A percentile compares a stretch with the other conserved stretches of the same genome.
These are phyloP conservation scores for Pterois miles DNA, from an alignment of 2,797 vertebrate genomes.

Conservation along the genomic window DNA sequence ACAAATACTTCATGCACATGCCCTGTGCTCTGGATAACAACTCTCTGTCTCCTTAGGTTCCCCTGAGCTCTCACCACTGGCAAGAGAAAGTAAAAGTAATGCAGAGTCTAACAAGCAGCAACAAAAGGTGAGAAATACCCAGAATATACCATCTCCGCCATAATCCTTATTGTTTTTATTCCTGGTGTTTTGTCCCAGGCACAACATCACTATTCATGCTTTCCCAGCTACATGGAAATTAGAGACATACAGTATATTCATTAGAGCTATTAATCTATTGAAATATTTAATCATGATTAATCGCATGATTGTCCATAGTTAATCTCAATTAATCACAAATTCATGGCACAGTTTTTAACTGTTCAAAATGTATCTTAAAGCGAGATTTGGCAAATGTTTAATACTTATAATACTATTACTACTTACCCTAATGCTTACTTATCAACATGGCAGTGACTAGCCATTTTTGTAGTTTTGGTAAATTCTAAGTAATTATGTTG, in stretches of 20 bases:
- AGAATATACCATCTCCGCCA: neutral
- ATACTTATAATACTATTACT: too few relatives aligned
- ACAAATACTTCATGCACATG: slow-evolving; percentile 3
- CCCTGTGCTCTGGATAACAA: slow-evolving; percentile 4
- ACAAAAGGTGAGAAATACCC: slow-evolving; percentile 66
- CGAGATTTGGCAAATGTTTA: too few relatives aligned
- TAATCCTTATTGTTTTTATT: neutral
- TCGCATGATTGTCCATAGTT: too few relatives aligned
- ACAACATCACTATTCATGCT: neutral
- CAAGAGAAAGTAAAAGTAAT: slow-evolving; percentile 16
- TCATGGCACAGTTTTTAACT: too few relatives aligned
- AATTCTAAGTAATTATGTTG: neutral
- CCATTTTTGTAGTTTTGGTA: neutral
- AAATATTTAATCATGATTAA: too few relatives aligned
- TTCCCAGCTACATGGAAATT: neutral
- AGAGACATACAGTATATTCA: neutral
- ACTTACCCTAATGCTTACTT: too few relatives aligned
- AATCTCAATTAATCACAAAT: too few relatives aligned
- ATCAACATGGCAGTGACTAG: neutral
- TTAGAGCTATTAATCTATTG: too few relatives aligned
- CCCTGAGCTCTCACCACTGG: slow-evolving; percentile 13
- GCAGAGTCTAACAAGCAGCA: slow-evolving; percentile 40
- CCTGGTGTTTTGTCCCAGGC: neutral
- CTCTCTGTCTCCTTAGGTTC: slow-evolving; percentile 44
- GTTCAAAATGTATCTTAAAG: too few relatives aligned